Percentiles rank a stretch among this genome's conserved stretches.
phyloP scores from a whole-genome alignment of 2,797 vertebrate genomes.

The Sebastes taczanowskii region DNA sequence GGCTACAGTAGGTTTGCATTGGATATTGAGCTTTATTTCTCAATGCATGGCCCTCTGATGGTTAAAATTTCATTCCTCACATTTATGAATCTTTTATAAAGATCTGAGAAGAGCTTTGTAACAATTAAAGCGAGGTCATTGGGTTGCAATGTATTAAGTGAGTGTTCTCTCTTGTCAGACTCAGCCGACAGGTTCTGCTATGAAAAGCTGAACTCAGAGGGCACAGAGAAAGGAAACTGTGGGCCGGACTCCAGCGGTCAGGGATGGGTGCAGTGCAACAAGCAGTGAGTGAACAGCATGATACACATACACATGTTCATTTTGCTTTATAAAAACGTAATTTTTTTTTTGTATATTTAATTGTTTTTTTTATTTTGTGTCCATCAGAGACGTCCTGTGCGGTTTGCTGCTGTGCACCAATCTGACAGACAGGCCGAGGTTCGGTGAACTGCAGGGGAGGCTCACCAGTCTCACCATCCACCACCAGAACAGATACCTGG shows the following conservation, averaged over 20 bases:
- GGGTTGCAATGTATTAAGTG: background rate
- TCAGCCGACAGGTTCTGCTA: conserved; percentile 96
- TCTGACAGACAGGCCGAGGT: conserved; percentile 86
- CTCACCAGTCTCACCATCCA: conserved; percentile 92
- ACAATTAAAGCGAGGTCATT: background rate
- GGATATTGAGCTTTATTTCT: background rate
- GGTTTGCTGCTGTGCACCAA: conserved; percentile 95
- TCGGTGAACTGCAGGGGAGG: conserved; percentile 91
- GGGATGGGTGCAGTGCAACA: conserved; percentile 93
- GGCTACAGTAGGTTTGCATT: conserved; percentile 87
- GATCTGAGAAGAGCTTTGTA: background rate
- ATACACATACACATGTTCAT: too few species aligned
- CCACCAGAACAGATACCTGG: conserved; percentile 94
- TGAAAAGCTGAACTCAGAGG: conserved; percentile 95
- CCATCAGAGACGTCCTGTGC: conserved; percentile 91
- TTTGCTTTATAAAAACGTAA: rapidly evolving
- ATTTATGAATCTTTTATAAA: background rate
- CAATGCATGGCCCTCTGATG: background rate
- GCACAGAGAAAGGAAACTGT: conserved; percentile 94
- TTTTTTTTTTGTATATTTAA: background rate
- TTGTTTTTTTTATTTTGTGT: background rate
- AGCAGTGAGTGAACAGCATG: conserved; percentile 87
- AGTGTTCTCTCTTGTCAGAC: conserved; percentile 65
- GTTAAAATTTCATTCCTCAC: background rate
- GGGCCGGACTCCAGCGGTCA: conserved; percentile 85